Evolutionary conservation across 1,140 invertebrate species (phyloP), one percentile per base, ranked within the genome.

Genomic region (Drosophila rhopaloa): DNA sequence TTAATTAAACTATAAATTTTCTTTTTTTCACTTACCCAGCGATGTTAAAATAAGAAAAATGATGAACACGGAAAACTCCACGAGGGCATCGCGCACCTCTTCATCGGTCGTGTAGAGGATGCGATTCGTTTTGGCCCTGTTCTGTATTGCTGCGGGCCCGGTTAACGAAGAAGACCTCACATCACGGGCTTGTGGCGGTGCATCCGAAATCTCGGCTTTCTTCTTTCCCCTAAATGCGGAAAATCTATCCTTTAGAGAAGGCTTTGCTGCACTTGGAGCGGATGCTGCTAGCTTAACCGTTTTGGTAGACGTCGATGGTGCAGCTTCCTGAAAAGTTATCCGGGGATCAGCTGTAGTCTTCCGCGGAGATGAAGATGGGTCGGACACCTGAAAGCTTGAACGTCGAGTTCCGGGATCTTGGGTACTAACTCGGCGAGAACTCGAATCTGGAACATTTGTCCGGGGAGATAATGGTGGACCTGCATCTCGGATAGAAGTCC

Each of bases 1-100:
- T 19, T 19, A 19, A 19, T 19, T 19, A 19, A 48, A 10, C 1
- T 37, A 37, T 37, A 9, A 0, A 9, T 37, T 37, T 37, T 37
- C 11, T 8, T 37, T 9, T 0, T 11, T 16, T 16, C 16, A 67
- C 82, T 84, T 44, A 91, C 90, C 86, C 32, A 91, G 2, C 0
- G 83, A 78, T 24, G 90, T 91, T 29, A 88, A 27, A 7, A 91
- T 35, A 0, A 91, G 65, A 35, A 91, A 91, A n/a, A 88, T 67
- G 1, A 91, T 65, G 50, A 91, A 91, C 4, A 91, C 68, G 0
- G 40, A 75, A 13, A 91, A 89, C 37, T 88, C 84, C 13, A 88
- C 29, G 5, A 88, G 73, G 3, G 84, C 84, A 27, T 78, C 80
- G 13, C 84, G 84, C 16, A 88, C 84, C 37, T 88, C 84, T 24